These are phyloP conservation scores for Microcebus jonahi DNA, from an alignment of 2,113 vertebrate species.

Conservation along the genomic window DNA sequence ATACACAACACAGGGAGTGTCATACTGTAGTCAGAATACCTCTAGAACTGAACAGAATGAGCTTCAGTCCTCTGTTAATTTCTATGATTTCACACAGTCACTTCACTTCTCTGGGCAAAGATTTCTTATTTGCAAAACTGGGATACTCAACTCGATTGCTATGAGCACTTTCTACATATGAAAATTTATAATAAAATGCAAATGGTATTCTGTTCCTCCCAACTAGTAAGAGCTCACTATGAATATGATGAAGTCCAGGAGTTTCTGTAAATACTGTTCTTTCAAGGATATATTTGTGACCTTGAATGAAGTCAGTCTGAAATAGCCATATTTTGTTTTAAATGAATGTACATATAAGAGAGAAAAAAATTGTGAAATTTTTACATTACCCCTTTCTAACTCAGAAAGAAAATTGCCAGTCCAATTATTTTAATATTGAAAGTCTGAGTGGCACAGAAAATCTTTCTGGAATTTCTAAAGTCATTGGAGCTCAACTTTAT, in stretches of 20 bases:
- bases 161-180: background rate
- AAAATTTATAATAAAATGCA: background rate
- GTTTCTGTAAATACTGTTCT: background rate
- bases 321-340: background rate
- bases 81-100: background rate
- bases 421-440: conserved; percentile 40
- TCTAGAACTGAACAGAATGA: background rate
- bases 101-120: background rate
- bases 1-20: accelerated
- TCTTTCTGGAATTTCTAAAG: conserved; percentile 1
- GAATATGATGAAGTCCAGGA: background rate
- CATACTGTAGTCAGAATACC: background rate
- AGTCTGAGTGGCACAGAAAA: background rate
- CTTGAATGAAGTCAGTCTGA: background rate
- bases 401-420: background rate
- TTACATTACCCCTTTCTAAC: background rate
- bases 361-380: background rate
- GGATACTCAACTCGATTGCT: background rate
- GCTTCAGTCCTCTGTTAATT: background rate
- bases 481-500: conserved; percentile 5
- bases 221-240: background rate
- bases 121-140: background rate
- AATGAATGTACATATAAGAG: background rate
- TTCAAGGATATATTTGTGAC: background rate
- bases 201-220: background rate